Evolutionary conservation across 1,140 invertebrate genomes (phyloP).

Genomic region (Anoplophora glabripennis): DNA sequence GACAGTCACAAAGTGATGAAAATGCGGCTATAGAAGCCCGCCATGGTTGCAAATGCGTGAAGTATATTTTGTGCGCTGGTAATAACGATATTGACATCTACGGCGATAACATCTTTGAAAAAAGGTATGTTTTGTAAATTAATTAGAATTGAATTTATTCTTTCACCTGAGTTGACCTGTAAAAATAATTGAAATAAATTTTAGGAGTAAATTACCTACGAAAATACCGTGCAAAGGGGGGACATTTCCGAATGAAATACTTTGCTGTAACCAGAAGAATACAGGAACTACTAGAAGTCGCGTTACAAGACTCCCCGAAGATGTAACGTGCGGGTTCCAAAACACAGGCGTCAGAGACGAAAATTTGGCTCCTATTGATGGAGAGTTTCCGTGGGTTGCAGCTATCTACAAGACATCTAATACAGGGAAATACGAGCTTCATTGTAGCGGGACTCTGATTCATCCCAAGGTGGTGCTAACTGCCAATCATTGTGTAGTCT

Average conservation of each 20-base stretch:
- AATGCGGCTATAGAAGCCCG: no score
- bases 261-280: conserved; percentile 6
- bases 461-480: conserved; percentile 10
- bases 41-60: no score
- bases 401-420: conserved; percentile 6
- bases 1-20: no score
- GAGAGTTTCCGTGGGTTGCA: conserved; percentile 13
- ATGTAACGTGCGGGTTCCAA: background rate
- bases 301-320: background rate
- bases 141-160: no score
- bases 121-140: no score
- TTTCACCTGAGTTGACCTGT: no score
- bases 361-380: conserved; percentile 1
- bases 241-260: background rate
- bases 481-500: conserved; percentile 7
- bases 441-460: conserved; percentile 5
- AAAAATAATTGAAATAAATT: no score
- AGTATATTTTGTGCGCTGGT: no score
- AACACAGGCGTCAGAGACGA: background rate
- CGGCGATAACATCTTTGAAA: no score
- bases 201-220: background rate
- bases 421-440: background rate
- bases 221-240: conserved; percentile 7
- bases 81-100: no score
- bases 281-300: background rate